Base-by-base conservation (phyloP, 2,113 vertebrate genomes). In the Acrocephalus kingi region DNA sequence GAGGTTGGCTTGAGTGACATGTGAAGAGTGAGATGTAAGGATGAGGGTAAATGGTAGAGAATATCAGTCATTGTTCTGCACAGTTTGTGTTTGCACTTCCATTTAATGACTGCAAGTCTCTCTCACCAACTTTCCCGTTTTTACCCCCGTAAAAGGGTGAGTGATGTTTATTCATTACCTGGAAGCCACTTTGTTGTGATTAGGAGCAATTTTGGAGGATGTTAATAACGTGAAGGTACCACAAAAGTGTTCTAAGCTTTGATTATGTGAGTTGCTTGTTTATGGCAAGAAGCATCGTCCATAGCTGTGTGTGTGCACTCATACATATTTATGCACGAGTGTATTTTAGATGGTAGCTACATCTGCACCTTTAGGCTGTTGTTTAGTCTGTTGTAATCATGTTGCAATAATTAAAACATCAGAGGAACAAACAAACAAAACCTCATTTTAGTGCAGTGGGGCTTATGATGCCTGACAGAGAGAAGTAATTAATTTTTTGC, bases 321-420 rank as follows among this genome's bases (percentile, higher is more conserved):
- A 94, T 93, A 22, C 79, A 79, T 94, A 97, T 97, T 97, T 87
- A 94, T 91, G 51, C 41, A 51, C 2, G 5, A 24, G 62, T 66
- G 10, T 93, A 30, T 79, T 75, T 94, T 84, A 91, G 81, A 67
- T 67, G 68, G 78, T 85, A 75, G 77, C 71, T 90, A 14, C 67
- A 58, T 87, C 75, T 90, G 54, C 82, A 94, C 85, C 96, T 97
- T 92, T 92, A 96, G 94, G 96, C 87, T 93, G 67, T 93, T 97
- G 79, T 94, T 95, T 90, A 12, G 17, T 43, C 59, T 89, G 41
- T 90, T 95, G 76, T 91, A 93, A 90, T 95, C 94, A 51, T 93
- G 91, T 94, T 90, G 56, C 73, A 94, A 91, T 95, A 97, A 97
- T 97, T 96, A 94, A 94, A 96, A 96, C 87, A 92, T 94, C 90